Percentiles rank a stretch among this genome's conserved stretches.
These are phyloP conservation scores for Bugulina stolonifera DNA, from an alignment of 2,888 invertebrate genomes.

Conservation along the genomic window DNA sequence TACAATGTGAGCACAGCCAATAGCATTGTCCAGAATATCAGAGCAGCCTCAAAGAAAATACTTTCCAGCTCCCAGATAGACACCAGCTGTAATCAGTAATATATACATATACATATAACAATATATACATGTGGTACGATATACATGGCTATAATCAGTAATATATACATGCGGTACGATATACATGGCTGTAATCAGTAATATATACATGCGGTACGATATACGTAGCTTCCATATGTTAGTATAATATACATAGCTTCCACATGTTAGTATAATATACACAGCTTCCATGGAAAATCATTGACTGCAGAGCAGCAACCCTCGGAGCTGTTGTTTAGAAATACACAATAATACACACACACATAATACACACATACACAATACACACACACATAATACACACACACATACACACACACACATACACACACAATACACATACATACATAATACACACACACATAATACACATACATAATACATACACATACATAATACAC, in stretches of 20 bases:
- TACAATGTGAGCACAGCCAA: constrained; percentile 58
- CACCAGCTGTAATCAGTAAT: constrained; percentile 18
- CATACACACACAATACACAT: too few species aligned
- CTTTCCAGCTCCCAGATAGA: constrained; percentile 44
- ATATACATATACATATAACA: neutral
- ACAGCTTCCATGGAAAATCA: too few species aligned
- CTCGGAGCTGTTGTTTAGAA: too few species aligned
- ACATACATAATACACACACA: too few species aligned
- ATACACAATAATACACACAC: too few species aligned
- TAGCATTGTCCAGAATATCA: constrained; percentile 59
- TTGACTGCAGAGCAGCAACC: too few species aligned
- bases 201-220: neutral
- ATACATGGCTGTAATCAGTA: neutral
- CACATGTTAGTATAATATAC: too few species aligned
- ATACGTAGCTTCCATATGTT: neutral
- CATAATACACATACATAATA: too few species aligned
- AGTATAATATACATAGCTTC: neutral
- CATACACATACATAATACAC: too few species aligned
- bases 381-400: too few species aligned
- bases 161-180: neutral
- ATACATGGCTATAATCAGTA: neutral
- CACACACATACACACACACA: too few species aligned
- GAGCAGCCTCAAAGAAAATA: constrained; percentile 52
- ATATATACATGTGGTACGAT: neutral
- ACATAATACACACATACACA: too few species aligned